Percentiles rank a stretch among this genome's conserved stretches.
Evolutionary conservation across 2,797 vertebrate species (phyloP).

Genomic region (Arnoldichthys spilopterus): DNA sequence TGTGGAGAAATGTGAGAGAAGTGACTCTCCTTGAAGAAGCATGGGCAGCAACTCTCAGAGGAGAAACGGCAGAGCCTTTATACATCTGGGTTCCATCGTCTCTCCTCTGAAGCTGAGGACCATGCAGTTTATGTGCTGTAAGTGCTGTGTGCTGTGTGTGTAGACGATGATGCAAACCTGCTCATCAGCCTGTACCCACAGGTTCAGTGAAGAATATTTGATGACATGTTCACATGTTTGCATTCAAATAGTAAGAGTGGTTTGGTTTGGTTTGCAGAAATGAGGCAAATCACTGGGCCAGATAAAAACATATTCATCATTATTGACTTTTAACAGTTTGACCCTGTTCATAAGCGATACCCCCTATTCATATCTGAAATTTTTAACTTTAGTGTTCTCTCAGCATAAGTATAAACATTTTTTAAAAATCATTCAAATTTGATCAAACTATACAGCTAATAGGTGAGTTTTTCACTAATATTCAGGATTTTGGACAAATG

Average conservation of each 20-base stretch:
- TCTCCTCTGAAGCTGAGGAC: conserved; percentile 64
- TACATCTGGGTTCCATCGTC: conserved; percentile 19
- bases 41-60: conserved; percentile 63
- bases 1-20: conserved; percentile 9
- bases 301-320: not conserved
- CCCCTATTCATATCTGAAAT: too few species aligned
- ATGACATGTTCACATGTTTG: not conserved
- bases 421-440: too few species aligned
- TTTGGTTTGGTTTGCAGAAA: not conserved
- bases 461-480: too few species aligned
- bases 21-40: conserved; percentile 59
- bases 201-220: not conserved
- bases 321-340: not conserved
- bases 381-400: too few species aligned
- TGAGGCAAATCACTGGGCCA: too few species aligned
- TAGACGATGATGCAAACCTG: not conserved
- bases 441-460: too few species aligned
- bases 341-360: too few species aligned
- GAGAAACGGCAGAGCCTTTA: conserved; percentile 49
- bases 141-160: conserved; percentile 8
- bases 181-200: not conserved
- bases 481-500: too few species aligned
- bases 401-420: too few species aligned
- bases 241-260: not conserved
- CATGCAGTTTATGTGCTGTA: conserved; percentile 47